These are phyloP conservation scores for Tupaia tana DNA, from an alignment of 2,113 vertebrate genomes.

Conservation along the genomic window DNA sequence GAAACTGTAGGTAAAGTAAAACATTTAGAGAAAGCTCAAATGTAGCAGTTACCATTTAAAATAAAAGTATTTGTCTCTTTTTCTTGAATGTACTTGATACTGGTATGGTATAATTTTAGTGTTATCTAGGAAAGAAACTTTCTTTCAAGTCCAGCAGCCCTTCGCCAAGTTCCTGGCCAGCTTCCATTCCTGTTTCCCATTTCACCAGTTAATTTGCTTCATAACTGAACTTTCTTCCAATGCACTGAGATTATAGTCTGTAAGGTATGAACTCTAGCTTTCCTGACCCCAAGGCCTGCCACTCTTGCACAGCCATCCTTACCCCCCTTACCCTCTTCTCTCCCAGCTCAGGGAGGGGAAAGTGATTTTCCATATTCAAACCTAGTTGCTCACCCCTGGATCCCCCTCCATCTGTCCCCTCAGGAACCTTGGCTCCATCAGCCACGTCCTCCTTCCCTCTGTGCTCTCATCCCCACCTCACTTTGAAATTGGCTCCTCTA, in stretches of 20 bases:
- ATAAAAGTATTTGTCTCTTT: neutral
- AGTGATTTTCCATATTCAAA: neutral
- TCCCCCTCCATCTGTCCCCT: neutral
- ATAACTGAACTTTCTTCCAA: neutral
- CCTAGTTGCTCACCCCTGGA: neutral
- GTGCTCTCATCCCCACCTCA: neutral
- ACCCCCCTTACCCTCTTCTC: neutral
- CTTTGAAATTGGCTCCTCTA: neutral
- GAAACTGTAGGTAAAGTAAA: neutral
- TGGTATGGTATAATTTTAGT: neutral
- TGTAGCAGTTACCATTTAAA: neutral
- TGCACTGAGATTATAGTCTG: neutral
- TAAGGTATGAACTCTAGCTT: neutral
- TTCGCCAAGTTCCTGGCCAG: neutral
- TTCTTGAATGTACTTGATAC: neutral
- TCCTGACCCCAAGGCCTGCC: neutral
- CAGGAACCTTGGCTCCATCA: neutral
- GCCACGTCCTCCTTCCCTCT: neutral
- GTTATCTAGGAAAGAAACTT: neutral
- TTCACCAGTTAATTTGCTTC: neutral
- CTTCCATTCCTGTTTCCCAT: neutral
- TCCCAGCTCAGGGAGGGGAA: neutral
- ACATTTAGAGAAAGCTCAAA: neutral
- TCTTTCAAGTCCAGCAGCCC: neutral
- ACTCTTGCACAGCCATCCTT: neutral